phyloP scores from a whole-genome alignment of 2,888 invertebrate genomes.

The Catotricha subobsoleta region DNA sequence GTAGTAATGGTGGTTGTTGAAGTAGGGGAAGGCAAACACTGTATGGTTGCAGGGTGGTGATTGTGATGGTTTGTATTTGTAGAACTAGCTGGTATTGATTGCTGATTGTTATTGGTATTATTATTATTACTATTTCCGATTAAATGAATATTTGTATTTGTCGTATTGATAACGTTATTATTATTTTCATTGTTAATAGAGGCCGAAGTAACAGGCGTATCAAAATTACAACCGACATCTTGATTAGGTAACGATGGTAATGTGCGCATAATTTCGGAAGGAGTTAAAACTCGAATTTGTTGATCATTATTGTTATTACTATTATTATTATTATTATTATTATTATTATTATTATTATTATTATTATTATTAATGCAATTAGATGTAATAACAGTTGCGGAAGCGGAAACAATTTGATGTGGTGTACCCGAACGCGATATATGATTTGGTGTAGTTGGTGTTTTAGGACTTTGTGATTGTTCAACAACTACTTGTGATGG shows the following conservation, averaged over 20 bases:
- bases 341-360: too few species aligned
- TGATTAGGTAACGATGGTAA: constrained; percentile 48
- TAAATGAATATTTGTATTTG: too few species aligned
- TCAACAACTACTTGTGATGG: background rate
- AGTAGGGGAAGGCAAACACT: constrained; percentile 6
- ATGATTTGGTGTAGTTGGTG: background rate
- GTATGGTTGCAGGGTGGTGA: background rate
- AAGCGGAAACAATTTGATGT: background rate
- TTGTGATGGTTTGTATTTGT: background rate
- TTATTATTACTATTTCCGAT: background rate
- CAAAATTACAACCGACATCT: constrained; percentile 11
- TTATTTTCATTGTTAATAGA: background rate
- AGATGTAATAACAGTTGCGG: background rate
- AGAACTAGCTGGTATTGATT: constrained; percentile 2
- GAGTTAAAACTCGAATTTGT: constrained; percentile 74
- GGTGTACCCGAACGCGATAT: background rate
- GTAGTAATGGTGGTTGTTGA: constrained; percentile 5
- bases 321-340: background rate
- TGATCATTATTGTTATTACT: constrained; percentile 35
- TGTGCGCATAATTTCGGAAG: constrained; percentile 80
- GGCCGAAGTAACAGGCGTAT: too few species aligned
- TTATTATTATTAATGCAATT: too few species aligned
- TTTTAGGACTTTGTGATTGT: constrained; percentile 5
- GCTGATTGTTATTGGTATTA: background rate
- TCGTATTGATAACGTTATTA: too few species aligned